Percentiles rank a stretch among this genome's conserved stretches.
Evolutionary conservation across 2,113 vertebrate species (phyloP).

Genomic region (Brachirus orientalis): DNA sequence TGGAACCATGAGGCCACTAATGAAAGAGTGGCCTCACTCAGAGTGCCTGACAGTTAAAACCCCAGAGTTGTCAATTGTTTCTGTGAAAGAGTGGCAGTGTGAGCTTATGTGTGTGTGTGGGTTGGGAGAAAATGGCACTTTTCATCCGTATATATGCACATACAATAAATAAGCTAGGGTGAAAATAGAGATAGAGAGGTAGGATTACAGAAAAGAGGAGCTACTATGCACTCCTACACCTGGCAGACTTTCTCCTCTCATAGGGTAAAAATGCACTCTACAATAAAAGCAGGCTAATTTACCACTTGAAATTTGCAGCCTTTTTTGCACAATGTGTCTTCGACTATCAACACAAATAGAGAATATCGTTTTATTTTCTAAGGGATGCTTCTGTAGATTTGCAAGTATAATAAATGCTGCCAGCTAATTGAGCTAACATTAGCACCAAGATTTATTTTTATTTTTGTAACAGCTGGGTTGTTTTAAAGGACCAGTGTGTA

Average conservation of each 20-base stretch:
- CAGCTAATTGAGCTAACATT: no score
- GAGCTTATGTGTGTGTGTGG: neutral
- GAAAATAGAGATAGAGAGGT: neutral
- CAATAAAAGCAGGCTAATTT: neutral
- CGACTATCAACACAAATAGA: neutral
- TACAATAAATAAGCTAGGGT: conserved; percentile 3
- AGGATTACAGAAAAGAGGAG: neutral
- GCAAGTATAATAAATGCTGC: no score
- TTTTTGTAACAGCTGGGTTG: no score
- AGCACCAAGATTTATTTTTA: no score
- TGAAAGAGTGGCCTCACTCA: no score
- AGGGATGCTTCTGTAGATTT: no score
- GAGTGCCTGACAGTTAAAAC: conserved; percentile 9
- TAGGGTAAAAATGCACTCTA: neutral
- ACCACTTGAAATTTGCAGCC: no score
- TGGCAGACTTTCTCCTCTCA: no score
- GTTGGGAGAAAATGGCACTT: neutral
- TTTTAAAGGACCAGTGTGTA: no score
- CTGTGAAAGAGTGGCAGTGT: neutral
- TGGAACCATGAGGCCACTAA: conserved; percentile 1
- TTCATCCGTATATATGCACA: neutral
- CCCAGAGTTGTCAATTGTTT: neutral
- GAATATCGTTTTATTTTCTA: no score
- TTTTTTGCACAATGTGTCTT: neutral
- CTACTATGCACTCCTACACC: no score